Percentiles rank a stretch among this genome's conserved stretches.
Conservation (phyloP, 64 coral and sea anemone genomes). For the Catalaphyllia jardinei region DNA sequence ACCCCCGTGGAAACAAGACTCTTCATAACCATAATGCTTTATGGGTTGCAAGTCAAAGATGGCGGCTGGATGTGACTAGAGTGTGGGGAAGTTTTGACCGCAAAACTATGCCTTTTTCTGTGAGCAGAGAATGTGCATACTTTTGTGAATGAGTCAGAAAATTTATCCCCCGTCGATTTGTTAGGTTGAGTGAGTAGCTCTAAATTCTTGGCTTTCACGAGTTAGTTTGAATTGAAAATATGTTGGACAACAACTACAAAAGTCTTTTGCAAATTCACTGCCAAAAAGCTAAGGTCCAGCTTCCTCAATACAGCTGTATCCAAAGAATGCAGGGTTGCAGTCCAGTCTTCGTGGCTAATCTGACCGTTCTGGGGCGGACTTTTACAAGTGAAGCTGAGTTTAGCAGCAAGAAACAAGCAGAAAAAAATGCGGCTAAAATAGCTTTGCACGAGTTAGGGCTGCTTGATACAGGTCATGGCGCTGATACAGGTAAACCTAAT, state of each 20-base stretch:
- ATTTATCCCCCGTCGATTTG: background rate
- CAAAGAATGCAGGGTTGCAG: background rate
- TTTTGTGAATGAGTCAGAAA: background rate
- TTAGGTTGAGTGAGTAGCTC: background rate
- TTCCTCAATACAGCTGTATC: background rate
- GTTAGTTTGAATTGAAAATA: background rate
- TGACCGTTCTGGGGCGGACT: constrained; percentile 13
- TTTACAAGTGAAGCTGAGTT: constrained; percentile 38
- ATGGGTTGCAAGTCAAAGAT: background rate
- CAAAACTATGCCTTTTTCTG: constrained; percentile 31
- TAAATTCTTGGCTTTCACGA: background rate
- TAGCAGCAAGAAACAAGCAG: constrained; percentile 65
- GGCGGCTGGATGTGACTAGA: background rate
- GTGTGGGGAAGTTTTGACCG: background rate
- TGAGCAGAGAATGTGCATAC: background rate
- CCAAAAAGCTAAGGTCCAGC: constrained; percentile 19
- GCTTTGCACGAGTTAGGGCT: constrained; percentile 35
- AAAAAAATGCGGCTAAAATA: constrained; percentile 53
- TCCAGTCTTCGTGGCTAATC: constrained; percentile 1
- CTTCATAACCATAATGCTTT: constrained; percentile 10
- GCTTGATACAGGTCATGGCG: background rate
- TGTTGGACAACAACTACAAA: constrained; percentile 13
- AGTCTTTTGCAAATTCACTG: constrained; percentile 38
- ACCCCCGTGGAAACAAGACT: background rate
- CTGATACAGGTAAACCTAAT: background rate